phyloP scores from a whole-genome alignment of 2,113 vertebrate species.

The Poicephalus meyeri region DNA sequence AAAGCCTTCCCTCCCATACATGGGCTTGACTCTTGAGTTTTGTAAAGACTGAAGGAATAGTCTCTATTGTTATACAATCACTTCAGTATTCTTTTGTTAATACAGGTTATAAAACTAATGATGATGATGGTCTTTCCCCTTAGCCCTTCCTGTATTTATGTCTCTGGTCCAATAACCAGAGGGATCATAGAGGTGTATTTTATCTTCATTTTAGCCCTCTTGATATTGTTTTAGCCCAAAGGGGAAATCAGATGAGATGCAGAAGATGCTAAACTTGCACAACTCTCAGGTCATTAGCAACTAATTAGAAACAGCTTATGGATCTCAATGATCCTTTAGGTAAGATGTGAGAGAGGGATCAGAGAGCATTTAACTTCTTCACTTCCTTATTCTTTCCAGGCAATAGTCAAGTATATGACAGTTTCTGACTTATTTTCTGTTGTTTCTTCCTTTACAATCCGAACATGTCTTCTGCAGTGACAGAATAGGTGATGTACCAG shows the following conservation, averaged over 20 bases:
- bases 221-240: constrained; percentile 68
- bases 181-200: constrained; percentile 58
- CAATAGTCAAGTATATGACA: background rate
- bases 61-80: background rate
- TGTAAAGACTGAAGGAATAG: background rate
- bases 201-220: constrained; percentile 69
- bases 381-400: background rate
- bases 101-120: constrained; percentile 44
- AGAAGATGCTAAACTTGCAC: constrained; percentile 71
- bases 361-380: constrained; percentile 57
- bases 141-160: constrained; percentile 68
- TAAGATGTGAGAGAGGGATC: constrained; percentile 36
- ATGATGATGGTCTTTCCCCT: constrained; percentile 64
- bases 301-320: constrained; percentile 76
- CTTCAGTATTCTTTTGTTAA: constrained; percentile 32
- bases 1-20: background rate
- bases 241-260: constrained; percentile 72
- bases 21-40: background rate
- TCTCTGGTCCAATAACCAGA: constrained; percentile 59
- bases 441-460: background rate
- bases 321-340: constrained; percentile 61
- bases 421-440: background rate
- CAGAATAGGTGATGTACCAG: background rate
- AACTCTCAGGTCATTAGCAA: constrained; percentile 73
- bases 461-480: background rate